A percentile compares a stretch with the other conserved stretches of the same genome.
These are phyloP conservation scores for Drosophila mettleri DNA, from an alignment of 2,888 invertebrate species.

Conservation along the genomic window DNA sequence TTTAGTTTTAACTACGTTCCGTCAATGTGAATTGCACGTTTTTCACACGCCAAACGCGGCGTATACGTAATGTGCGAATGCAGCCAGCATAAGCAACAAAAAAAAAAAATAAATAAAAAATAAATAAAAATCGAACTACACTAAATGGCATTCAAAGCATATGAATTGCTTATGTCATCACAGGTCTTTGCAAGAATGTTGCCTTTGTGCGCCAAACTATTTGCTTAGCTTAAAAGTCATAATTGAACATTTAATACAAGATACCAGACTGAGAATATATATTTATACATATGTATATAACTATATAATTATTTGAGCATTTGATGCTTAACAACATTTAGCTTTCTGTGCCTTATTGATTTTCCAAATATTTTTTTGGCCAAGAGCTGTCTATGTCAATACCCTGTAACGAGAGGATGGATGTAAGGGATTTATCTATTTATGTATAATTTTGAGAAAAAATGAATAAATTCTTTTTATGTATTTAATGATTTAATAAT, in stretches of 20 bases:
- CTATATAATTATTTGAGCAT: background rate
- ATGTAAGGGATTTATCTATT: background rate
- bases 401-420: background rate
- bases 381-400: background rate
- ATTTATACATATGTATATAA: background rate
- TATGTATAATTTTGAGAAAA: no score
- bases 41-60: slow-evolving; percentile 44
- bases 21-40: slow-evolving; percentile 65
- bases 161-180: slow-evolving; percentile 36
- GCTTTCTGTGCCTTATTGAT: slow-evolving; percentile 47
- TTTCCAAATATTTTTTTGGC: slow-evolving; percentile 56
- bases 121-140: background rate
- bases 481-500: no score
- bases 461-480: no score
- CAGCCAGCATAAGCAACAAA: slow-evolving; percentile 1
- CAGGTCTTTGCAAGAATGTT: slow-evolving; percentile 27
- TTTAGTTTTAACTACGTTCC: slow-evolving; percentile 55
- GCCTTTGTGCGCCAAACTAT: slow-evolving; percentile 24
- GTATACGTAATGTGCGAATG: slow-evolving; percentile 52
- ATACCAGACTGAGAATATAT: background rate
- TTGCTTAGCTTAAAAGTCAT: slow-evolving; percentile 61
- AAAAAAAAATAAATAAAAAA: background rate
- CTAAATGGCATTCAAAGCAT: slow-evolving; percentile 4
- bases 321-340: background rate
- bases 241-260: slow-evolving; percentile 42